Percentiles rank a stretch among this genome's conserved stretches.
These are phyloP conservation scores for Donacobius atricapilla DNA, from an alignment of 2,113 vertebrate species.

Conservation along the genomic window DNA sequence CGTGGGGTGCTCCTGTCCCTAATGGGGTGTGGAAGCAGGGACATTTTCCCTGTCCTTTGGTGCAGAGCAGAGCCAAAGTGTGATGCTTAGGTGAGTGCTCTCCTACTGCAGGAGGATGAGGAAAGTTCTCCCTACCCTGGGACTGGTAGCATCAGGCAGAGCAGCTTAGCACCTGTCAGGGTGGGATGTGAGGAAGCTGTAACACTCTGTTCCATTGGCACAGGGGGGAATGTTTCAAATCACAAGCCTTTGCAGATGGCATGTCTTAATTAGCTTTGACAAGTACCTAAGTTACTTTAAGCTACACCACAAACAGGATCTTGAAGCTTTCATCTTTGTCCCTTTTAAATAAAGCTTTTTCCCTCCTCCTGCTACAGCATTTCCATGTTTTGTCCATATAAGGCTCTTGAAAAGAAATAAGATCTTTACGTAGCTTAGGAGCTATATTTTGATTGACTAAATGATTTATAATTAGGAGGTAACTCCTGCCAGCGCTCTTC, in stretches of 20 bases:
- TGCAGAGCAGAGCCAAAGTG: not conserved
- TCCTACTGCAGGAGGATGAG: not conserved
- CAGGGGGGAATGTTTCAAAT: not conserved
- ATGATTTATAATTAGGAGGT: constrained; percentile 36
- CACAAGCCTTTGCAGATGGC: constrained; percentile 3
- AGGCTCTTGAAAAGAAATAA: constrained; percentile 11
- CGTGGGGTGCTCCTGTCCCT: not conserved
- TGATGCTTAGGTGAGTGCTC: not conserved
- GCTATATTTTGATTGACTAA: constrained; percentile 42
- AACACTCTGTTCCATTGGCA: not conserved
- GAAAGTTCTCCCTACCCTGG: not conserved
- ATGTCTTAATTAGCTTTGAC: constrained; percentile 51
- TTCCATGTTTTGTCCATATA: constrained; percentile 13
- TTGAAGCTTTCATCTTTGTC: constrained; percentile 22
- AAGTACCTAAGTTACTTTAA: constrained; percentile 50
- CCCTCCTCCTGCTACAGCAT: not conserved
- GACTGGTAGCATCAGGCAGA: not conserved
- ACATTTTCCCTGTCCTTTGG: not conserved
- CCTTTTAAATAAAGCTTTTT: constrained; percentile 7
- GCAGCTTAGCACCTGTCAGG: not conserved
- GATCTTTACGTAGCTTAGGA: not conserved
- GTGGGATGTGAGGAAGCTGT: not conserved
- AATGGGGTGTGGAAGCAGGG: accelerated
- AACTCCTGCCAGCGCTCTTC: not conserved
- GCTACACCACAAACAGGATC: constrained; percentile 31